Conservation (phyloP, 2,888 invertebrate genomes). For the Dynastes maya region DNA sequence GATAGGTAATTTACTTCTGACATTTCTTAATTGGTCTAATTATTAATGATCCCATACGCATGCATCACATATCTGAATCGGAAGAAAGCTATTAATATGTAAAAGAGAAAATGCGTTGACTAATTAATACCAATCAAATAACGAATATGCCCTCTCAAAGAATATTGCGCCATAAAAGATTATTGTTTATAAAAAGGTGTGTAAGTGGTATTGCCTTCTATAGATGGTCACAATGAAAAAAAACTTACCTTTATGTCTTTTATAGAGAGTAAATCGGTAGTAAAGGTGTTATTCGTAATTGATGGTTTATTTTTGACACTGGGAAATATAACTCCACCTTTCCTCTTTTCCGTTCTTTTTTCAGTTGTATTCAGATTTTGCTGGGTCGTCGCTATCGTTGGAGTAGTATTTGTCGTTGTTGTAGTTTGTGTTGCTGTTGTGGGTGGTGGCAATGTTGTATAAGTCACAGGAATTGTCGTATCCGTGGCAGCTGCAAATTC, state of each 20-base stretch:
- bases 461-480: constrained; percentile 64
- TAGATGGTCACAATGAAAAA: background rate
- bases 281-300: constrained; percentile 83
- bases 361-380: constrained; percentile 66
- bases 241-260: constrained; percentile 87
- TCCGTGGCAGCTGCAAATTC: constrained; percentile 64
- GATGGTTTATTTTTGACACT: constrained; percentile 93
- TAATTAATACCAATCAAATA: constrained; percentile 32
- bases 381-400: constrained; percentile 58
- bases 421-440: constrained; percentile 63
- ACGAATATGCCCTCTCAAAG: constrained; percentile 16
- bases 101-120: constrained; percentile 33
- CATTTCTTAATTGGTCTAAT: constrained; percentile 39
- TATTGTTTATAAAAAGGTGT: constrained; percentile 21
- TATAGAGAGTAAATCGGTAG: constrained; percentile 81
- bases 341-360: constrained; percentile 73
- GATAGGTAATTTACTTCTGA: constrained; percentile 21
- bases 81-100: constrained; percentile 25
- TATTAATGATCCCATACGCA: constrained; percentile 39
- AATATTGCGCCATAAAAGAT: constrained; percentile 13
- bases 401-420: constrained; percentile 53
- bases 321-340: constrained; percentile 91
- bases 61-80: constrained; percentile 7
- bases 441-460: constrained; percentile 69
- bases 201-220: constrained; percentile 15